Evolutionary conservation across 2,113 vertebrate species (phyloP), one percentile per base, ranked within the genome.

Genomic region (Promerops cafer): DNA sequence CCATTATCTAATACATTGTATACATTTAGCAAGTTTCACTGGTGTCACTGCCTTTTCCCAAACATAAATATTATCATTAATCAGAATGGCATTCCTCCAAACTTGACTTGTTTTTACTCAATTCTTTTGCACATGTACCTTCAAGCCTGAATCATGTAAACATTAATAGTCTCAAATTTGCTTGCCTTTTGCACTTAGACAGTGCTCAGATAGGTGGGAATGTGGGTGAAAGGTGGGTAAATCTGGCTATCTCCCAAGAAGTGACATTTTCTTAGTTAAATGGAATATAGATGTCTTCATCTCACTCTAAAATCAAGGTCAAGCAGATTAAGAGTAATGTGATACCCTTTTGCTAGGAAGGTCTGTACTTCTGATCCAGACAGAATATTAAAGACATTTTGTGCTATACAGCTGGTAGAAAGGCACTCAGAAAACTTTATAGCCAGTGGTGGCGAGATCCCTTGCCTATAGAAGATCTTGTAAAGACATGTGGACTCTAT

Each of bases 231-330:
- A 84, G 27, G 44, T 71, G 54, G 61, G 35, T 40, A 87, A 82
- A 90, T 68, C 69, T 87, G 72, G 65, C 57, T 52, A 28, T 84
- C 39, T 89, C 40, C 60, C 77, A 94, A 81, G 64, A 87, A 1
- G 4, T 74, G 60, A 89, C 61, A 87, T 94, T 89, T 95, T 91
- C 94, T 87, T 81, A 91, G 69, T 89, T 91, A 96, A 94, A 94
- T 91, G 56, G 49, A 87, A 78, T 68, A 87, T 69, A 93, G 80
- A 94, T 78, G 87, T 69, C 52, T 94, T 94, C 89, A 89, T 89
- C 69, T 83, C 66, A 89, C 45, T 79, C 80, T 82, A 65, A 91
- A 95, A 91, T 78, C 81, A 87, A 96, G 87, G 83, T 95, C 86
- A 93, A 82, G 69, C 24, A 89, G 61, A 90, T 89, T 94, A 94